phyloP scores from a whole-genome alignment of 2,888 invertebrate species.

The Lycia hirtaria region DNA sequence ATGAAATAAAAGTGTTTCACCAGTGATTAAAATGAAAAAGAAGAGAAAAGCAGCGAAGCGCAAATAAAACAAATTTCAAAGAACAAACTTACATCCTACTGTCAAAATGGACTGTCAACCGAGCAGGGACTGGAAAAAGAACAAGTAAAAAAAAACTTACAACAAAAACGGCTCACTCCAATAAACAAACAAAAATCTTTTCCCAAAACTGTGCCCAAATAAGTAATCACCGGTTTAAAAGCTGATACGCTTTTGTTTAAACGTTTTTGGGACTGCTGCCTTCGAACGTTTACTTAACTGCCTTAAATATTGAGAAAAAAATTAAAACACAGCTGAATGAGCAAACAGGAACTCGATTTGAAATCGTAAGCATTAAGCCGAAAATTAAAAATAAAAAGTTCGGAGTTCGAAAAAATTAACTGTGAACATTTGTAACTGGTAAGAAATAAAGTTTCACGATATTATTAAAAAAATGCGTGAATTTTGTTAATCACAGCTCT shows the following conservation, averaged over 20 bases:
- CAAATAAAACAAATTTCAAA: slow-evolving; percentile 31
- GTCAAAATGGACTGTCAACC: slow-evolving; percentile 52
- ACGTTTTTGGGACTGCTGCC: slow-evolving; percentile 76
- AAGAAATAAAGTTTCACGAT: slow-evolving; percentile 16
- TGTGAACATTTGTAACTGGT: slow-evolving; percentile 9
- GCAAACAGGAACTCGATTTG: slow-evolving; percentile 49
- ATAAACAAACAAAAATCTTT: slow-evolving; percentile 53
- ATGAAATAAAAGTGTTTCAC: slow-evolving; percentile 6
- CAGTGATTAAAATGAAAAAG: slow-evolving; percentile 74
- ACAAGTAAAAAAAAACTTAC: slow-evolving; percentile 48
- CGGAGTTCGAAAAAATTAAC: slow-evolving; percentile 14
- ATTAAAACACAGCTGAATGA: slow-evolving; percentile 57
- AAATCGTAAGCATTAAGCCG: slow-evolving; percentile 50
- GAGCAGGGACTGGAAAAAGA: slow-evolving; percentile 70
- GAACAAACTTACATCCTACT: slow-evolving; percentile 26
- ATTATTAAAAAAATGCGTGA: background rate
- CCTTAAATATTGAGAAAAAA: slow-evolving; percentile 55
- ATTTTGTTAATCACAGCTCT: slow-evolving; percentile 2
- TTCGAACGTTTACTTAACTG: slow-evolving; percentile 64
- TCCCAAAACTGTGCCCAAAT: slow-evolving; percentile 71
- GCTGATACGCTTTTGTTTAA: slow-evolving; percentile 74
- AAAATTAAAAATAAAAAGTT: slow-evolving; percentile 26
- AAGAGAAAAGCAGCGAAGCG: slow-evolving; percentile 70
- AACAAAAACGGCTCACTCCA: slow-evolving; percentile 38
- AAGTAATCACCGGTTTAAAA: slow-evolving; percentile 75